phyloP scores from a whole-genome alignment of 2,113 vertebrate genomes.

The Solea solea region DNA sequence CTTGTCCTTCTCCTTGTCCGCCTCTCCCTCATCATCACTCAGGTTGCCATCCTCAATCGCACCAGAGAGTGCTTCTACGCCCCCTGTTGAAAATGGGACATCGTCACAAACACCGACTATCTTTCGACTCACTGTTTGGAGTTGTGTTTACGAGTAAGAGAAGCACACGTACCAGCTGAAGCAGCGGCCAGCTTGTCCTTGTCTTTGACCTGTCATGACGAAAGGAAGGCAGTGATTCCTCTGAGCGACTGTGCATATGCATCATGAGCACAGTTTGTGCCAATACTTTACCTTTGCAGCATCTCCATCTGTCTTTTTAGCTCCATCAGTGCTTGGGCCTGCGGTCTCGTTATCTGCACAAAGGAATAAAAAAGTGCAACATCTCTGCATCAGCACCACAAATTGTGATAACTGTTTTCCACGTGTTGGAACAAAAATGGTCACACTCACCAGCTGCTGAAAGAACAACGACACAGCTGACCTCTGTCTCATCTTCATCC shows the following conservation, averaged over 20 bases:
- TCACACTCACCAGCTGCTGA: slow-evolving; percentile 47
- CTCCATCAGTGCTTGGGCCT: slow-evolving; percentile 16
- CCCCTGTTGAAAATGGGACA: slow-evolving; percentile 20
- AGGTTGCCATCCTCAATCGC: slow-evolving; percentile 40
- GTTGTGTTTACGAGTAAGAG: background rate
- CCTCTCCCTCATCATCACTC: slow-evolving; percentile 69
- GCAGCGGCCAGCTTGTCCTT: background rate
- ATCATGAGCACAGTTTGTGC: background rate
- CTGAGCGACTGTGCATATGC: background rate
- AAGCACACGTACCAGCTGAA: slow-evolving; percentile 16
- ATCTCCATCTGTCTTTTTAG: slow-evolving; percentile 24
- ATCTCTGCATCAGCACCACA: background rate
- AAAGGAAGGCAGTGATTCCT: background rate
- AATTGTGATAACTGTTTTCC: background rate
- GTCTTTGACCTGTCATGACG: slow-evolving; percentile 27
- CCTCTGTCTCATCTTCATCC: slow-evolving; percentile 48
- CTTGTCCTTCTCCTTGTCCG: slow-evolving; percentile 26
- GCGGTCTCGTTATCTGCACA: slow-evolving; percentile 31
- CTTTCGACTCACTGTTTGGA: background rate
- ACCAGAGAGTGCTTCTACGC: background rate
- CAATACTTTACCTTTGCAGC: slow-evolving; percentile 46
- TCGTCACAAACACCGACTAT: background rate
- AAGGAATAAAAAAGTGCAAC: background rate
- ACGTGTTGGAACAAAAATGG: background rate
- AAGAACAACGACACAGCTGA: background rate